A percentile compares a stretch with the other conserved stretches of the same genome.
phyloP scores from a whole-genome alignment of 2,113 vertebrate species.

The Oryctolagus cuniculus region mOryCun1.1 NC_091433.1:29696501-29697000 shows the following conservation, averaged over 20 bases:
- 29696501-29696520: neutral
- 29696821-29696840: slow-evolving; percentile 64
- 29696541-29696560: slow-evolving; percentile 59
- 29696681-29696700: slow-evolving; percentile 80
- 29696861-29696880: slow-evolving; percentile 62
- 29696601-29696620: slow-evolving; percentile 60
- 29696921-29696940: slow-evolving; percentile 78
- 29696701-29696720: slow-evolving; percentile 71
- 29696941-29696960: slow-evolving; percentile 82
- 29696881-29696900: slow-evolving; percentile 73
- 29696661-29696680: slow-evolving; percentile 80
- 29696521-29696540: slow-evolving; percentile 56
- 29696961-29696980: slow-evolving; percentile 67
- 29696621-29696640: slow-evolving; percentile 58
- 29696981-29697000: slow-evolving; percentile 75
- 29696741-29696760: slow-evolving; percentile 83
- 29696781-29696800: slow-evolving; percentile 81
- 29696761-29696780: slow-evolving; percentile 77
- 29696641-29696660: slow-evolving; percentile 72
- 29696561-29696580: slow-evolving; percentile 61
- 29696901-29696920: slow-evolving; percentile 75
- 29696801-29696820: slow-evolving; percentile 71
- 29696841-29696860: slow-evolving; percentile 76
- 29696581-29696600: slow-evolving; percentile 76
- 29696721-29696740: slow-evolving; percentile 80